phyloP scores from a whole-genome alignment of 2,888 invertebrate species.

The Listrodromus nycthemerus region DNA sequence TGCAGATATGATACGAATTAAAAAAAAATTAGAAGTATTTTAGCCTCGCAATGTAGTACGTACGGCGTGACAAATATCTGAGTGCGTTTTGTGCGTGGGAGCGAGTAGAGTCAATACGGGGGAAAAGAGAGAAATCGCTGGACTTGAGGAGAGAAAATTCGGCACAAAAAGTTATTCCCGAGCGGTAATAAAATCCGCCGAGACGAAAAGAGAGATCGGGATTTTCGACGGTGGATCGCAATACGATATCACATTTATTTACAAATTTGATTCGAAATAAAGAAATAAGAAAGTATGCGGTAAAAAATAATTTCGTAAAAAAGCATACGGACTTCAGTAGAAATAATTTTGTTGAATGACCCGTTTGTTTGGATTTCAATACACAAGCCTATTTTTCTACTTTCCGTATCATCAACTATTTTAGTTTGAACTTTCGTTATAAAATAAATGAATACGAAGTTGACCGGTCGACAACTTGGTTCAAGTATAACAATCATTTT shows the following conservation, averaged over 20 bases:
- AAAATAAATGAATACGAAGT: too few species aligned
- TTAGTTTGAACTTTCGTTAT: too few species aligned
- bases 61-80: background rate
- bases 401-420: too few species aligned
- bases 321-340: too few species aligned
- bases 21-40: slow-evolving; percentile 1
- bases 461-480: too few species aligned
- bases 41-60: background rate
- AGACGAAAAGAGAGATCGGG: slow-evolving; percentile 69
- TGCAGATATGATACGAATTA: slow-evolving; percentile 5
- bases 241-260: slow-evolving; percentile 71
- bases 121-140: background rate
- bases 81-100: background rate
- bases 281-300: too few species aligned
- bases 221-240: slow-evolving; percentile 75
- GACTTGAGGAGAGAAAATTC: background rate
- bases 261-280: too few species aligned
- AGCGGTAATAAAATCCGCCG: slow-evolving; percentile 23
- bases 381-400: too few species aligned
- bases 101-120: background rate
- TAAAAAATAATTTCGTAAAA: too few species aligned
- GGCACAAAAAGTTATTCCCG: slow-evolving; percentile 2
- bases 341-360: too few species aligned
- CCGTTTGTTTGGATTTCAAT: too few species aligned
- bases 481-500: too few species aligned